Evolutionary conservation across 1,140 invertebrate species (phyloP).

Genomic region (Argopecten irradians): DNA sequence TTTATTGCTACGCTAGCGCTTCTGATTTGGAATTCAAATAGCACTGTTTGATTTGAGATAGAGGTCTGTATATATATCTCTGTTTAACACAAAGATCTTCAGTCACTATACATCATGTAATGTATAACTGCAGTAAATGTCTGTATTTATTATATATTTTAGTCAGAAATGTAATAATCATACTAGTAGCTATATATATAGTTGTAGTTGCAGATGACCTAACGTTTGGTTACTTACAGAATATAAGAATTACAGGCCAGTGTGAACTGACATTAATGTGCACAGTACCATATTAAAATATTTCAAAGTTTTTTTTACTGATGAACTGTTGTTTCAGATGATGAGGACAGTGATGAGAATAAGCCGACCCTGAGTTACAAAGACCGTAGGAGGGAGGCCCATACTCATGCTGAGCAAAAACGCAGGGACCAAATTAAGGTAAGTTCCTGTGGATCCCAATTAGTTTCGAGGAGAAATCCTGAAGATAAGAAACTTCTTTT

Average conservation of each 20-base stretch:
- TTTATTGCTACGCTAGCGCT: no score
- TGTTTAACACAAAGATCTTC: no score
- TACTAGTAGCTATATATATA: not conserved
- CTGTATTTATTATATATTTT: not conserved
- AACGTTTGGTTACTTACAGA: not conserved
- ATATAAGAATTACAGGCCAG: not conserved
- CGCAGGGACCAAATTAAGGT: constrained; percentile 95
- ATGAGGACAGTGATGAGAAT: constrained; percentile 91
- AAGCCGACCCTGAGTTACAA: constrained; percentile 91
- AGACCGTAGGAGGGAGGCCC: constrained; percentile 93
- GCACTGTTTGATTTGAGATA: no score
- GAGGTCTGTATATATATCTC: no score
- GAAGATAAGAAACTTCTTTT: not conserved
- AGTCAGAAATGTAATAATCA: no score
- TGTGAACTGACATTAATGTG: not conserved
- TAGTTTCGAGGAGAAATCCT: not conserved
- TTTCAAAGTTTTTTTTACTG: not conserved
- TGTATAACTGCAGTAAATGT: no score
- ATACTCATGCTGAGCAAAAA: constrained; percentile 98
- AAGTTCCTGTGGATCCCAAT: not conserved
- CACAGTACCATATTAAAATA: not conserved
- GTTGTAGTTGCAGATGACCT: not conserved
- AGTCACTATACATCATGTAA: no score
- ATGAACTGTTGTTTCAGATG: constrained; percentile 82
- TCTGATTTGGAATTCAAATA: no score